Percentiles rank a stretch among this genome's conserved stretches.
phyloP scores from a whole-genome alignment of 1,140 invertebrate genomes.

The Spodoptera frugiperda region DNA sequence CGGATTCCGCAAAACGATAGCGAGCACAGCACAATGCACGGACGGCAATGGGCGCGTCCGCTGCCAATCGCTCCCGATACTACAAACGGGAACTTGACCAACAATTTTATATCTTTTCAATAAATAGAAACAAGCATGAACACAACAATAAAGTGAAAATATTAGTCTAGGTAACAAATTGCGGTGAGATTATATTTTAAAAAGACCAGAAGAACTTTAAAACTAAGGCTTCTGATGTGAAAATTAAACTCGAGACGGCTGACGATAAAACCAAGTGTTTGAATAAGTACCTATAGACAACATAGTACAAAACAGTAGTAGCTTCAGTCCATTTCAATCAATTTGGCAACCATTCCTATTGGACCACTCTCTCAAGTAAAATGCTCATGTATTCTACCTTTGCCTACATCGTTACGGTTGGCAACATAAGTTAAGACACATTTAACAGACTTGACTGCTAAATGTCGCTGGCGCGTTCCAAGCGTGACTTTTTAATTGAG shows the following conservation, averaged over 20 bases:
- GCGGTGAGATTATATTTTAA: neutral
- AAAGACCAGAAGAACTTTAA: too few species aligned
- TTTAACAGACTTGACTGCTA: constrained; percentile 15
- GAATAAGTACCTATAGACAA: too few species aligned
- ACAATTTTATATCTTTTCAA: constrained; percentile 18
- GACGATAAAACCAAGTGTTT: too few species aligned
- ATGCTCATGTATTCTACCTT: constrained; percentile 6
- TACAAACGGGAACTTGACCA: constrained; percentile 39
- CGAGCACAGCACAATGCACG: constrained; percentile 32
- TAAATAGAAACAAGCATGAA: constrained; percentile 2
- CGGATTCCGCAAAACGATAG: constrained; percentile 1
- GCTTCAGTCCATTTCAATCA: neutral
- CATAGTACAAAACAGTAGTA: too few species aligned
- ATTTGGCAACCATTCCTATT: neutral
- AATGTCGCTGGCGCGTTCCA: constrained; percentile 18
- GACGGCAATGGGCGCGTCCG: constrained; percentile 36
- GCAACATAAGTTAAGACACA: constrained; percentile 4
- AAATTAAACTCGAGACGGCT: too few species aligned
- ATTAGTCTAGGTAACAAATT: neutral
- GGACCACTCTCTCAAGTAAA: neutral
- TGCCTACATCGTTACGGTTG: constrained; percentile 8
- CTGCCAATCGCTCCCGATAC: constrained; percentile 21
- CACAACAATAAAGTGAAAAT: neutral
- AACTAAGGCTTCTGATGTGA: too few species aligned
- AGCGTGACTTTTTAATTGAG: constrained; percentile 45